Evolutionary conservation across 2,113 vertebrate genomes (phyloP).

Genomic region (rat (Rattus norvegicus)): GRCr8 NC_086033.1:87018501-87019000

Average conservation of each 20-base stretch:
- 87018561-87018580: conserved; percentile 60
- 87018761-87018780: background rate
- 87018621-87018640: conserved; percentile 58
- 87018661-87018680: conserved; percentile 76
- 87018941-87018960: conserved; percentile 82
- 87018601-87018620: conserved; percentile 51
- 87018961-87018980: conserved; percentile 84
- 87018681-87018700: conserved; percentile 76
- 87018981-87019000: conserved; percentile 81
- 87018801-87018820: background rate
- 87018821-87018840: conserved; percentile 77
- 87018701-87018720: conserved; percentile 62
- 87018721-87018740: conserved; percentile 76
- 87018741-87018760: conserved; percentile 77
- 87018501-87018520: conserved; percentile 34
- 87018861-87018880: conserved; percentile 78
- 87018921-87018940: conserved; percentile 79
- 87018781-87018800: background rate
- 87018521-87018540: conserved; percentile 19
- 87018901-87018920: conserved; percentile 81
- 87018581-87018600: conserved; percentile 16
- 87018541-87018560: conserved; percentile 38
- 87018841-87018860: conserved; percentile 78
- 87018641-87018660: conserved; percentile 44
- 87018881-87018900: conserved; percentile 84